Percentiles rank a stretch among this genome's conserved stretches.
Conservation (phyloP, 2,113 vertebrate species). For the Piliocolobus tephrosceles region DNA sequence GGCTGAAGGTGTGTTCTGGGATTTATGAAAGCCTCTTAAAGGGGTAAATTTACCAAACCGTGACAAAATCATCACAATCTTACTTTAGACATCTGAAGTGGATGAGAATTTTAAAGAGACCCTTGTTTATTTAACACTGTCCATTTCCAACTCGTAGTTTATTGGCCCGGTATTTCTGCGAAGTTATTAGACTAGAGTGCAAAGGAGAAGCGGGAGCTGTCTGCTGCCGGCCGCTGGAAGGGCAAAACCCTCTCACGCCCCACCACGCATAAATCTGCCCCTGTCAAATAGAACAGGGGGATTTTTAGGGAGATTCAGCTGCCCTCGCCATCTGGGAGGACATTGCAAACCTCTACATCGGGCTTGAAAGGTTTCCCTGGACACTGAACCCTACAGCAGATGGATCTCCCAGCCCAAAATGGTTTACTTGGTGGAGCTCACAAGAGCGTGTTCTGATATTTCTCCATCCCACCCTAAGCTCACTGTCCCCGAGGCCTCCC, state of each 20-base stretch:
- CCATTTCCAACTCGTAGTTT: slow-evolving; percentile 83
- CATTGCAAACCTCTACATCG: background rate
- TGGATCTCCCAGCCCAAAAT: background rate
- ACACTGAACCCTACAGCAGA: background rate
- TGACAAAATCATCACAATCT: slow-evolving; percentile 97
- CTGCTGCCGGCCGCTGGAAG: background rate
- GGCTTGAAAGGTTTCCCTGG: background rate
- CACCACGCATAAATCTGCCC: background rate
- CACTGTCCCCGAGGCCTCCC: background rate
- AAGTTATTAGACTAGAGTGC: slow-evolving; percentile 74
- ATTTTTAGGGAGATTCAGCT: background rate
- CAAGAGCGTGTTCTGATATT: background rate
- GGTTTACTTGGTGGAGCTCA: background rate
- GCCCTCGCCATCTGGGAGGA: background rate
- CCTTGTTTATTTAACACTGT: slow-evolving; percentile 88
- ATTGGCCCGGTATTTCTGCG: slow-evolving; percentile 79
- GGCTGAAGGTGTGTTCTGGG: slow-evolving; percentile 95
- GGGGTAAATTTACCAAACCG: slow-evolving; percentile 98
- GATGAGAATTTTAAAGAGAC: slow-evolving; percentile 90
- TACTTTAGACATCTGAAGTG: slow-evolving; percentile 93
- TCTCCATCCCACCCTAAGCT: background rate
- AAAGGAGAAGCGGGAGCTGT: slow-evolving; percentile 51
- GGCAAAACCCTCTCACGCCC: slow-evolving; percentile 36
- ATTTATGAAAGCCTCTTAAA: slow-evolving; percentile 99
- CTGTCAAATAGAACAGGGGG: background rate